Evolutionary conservation across 2,888 invertebrate genomes (phyloP).

Genomic region (Polyommatus icarus): DNA sequence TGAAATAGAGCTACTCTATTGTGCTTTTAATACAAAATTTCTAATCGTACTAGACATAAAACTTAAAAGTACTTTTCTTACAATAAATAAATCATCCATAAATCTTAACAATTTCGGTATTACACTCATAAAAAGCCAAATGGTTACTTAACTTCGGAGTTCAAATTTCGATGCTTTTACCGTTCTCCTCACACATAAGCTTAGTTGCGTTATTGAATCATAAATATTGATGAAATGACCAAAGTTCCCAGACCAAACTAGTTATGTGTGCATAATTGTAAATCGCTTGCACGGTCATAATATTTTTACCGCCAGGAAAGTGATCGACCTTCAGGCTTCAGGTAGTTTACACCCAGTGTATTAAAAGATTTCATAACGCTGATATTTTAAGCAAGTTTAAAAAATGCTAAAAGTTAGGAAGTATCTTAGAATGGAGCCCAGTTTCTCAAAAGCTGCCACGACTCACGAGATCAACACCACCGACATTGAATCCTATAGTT

Average conservation of each 20-base stretch:
- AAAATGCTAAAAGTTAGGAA: neutral
- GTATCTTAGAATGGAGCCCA: neutral
- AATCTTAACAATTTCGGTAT: neutral
- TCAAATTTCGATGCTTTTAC: conserved; percentile 13
- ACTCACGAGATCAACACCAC: no score
- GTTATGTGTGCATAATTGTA: conserved; percentile 28
- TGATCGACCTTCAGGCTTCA: conserved; percentile 39
- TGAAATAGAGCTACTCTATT: neutral
- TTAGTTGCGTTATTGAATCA: conserved; percentile 18
- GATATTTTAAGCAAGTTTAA: conserved; percentile 18
- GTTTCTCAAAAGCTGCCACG: neutral
- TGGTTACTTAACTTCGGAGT: neutral
- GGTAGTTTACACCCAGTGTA: conserved; percentile 13
- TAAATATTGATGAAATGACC: conserved; percentile 34
- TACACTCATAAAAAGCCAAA: neutral
- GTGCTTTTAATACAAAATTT: neutral
- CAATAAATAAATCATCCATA: neutral
- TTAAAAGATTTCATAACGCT: conserved; percentile 20
- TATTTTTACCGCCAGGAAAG: conserved; percentile 37
- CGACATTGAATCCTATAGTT: no score
- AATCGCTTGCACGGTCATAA: conserved; percentile 27
- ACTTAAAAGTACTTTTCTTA: neutral
- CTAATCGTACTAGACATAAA: neutral
- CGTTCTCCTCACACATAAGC: neutral
- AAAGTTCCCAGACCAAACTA: conserved; percentile 24